phyloP scores from a whole-genome alignment of 2,888 invertebrate genomes.

The Hoplodrina blanda region DNA sequence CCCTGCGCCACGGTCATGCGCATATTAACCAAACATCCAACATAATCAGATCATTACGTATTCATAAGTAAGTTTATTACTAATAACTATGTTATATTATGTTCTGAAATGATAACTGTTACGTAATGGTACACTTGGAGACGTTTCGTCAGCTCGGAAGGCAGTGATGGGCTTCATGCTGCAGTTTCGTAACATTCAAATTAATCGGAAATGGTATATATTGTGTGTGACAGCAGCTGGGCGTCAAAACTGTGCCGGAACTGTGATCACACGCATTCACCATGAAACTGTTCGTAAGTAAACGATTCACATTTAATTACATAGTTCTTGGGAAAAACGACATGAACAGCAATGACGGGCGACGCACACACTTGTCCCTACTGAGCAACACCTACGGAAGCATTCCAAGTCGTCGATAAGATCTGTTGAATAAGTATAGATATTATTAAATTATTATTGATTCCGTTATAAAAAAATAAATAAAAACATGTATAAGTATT shows the following conservation, averaged over 20 bases:
- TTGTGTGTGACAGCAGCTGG: slow-evolving; percentile 51
- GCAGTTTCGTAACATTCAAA: slow-evolving; percentile 65
- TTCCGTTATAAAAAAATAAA: too few relatives aligned
- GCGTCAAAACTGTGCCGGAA: slow-evolving; percentile 60
- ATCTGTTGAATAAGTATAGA: background rate
- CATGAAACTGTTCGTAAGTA: slow-evolving; percentile 81
- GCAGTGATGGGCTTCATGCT: slow-evolving; percentile 10
- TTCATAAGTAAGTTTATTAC: slow-evolving; percentile 48
- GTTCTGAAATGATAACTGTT: slow-evolving; percentile 43
- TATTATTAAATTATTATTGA: too few relatives aligned
- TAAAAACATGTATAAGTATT: too few relatives aligned
- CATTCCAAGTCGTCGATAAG: background rate
- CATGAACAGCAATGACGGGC: background rate
- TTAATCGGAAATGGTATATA: slow-evolving; percentile 70
- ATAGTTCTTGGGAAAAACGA: background rate
- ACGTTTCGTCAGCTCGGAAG: slow-evolving; percentile 53
- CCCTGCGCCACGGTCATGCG: slow-evolving; percentile 31
- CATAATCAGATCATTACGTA: slow-evolving; percentile 39
- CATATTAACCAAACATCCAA: slow-evolving; percentile 17
- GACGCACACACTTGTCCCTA: too few relatives aligned
- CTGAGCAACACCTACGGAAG: background rate
- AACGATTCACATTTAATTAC: background rate
- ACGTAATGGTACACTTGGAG: slow-evolving; percentile 39
- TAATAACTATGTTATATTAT: slow-evolving; percentile 35
- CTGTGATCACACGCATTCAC: slow-evolving; percentile 48